These are phyloP conservation scores for Agriopis leucophaearia DNA, from an alignment of 2,888 invertebrate species.

Conservation along the genomic window DNA sequence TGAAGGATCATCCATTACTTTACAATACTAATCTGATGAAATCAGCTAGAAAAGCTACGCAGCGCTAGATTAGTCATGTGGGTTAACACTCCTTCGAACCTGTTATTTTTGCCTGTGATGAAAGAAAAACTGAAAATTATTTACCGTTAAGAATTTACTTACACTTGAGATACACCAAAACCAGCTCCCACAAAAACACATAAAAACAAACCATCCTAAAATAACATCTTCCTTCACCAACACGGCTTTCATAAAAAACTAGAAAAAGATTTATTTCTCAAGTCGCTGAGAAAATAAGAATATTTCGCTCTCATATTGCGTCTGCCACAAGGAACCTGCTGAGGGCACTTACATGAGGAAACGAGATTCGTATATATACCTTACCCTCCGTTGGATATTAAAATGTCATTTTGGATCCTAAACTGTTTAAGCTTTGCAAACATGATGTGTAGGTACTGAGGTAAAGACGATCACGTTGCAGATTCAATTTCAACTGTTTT, in stretches of 20 bases:
- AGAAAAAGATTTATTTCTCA: slow-evolving; percentile 26
- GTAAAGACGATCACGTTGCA: background rate
- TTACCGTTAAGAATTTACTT: too few relatives aligned
- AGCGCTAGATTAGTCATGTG: background rate
- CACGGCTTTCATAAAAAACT: slow-evolving; percentile 26
- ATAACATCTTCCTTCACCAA: slow-evolving; percentile 29
- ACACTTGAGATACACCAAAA: background rate
- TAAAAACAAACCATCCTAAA: slow-evolving; percentile 11
- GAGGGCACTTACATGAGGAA: slow-evolving; percentile 23
- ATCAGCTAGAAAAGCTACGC: background rate
- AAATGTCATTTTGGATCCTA: slow-evolving; percentile 24
- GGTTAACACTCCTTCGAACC: background rate
- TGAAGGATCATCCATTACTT: background rate
- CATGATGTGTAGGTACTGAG: background rate
- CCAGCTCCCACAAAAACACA: background rate
- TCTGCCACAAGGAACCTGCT: slow-evolving; percentile 18
- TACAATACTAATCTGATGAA: too few relatives aligned
- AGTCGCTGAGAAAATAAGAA: slow-evolving; percentile 26
- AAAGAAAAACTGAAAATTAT: background rate
- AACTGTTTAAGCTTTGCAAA: slow-evolving; percentile 11
- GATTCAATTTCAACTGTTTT: background rate
- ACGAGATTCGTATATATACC: slow-evolving; percentile 24
- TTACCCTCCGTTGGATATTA: slow-evolving; percentile 14
- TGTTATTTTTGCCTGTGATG: background rate
- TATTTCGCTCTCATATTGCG: slow-evolving; percentile 33